Base-by-base conservation (phyloP, 2,888 invertebrate species). In the Cylindroiulus punctatus region DNA sequence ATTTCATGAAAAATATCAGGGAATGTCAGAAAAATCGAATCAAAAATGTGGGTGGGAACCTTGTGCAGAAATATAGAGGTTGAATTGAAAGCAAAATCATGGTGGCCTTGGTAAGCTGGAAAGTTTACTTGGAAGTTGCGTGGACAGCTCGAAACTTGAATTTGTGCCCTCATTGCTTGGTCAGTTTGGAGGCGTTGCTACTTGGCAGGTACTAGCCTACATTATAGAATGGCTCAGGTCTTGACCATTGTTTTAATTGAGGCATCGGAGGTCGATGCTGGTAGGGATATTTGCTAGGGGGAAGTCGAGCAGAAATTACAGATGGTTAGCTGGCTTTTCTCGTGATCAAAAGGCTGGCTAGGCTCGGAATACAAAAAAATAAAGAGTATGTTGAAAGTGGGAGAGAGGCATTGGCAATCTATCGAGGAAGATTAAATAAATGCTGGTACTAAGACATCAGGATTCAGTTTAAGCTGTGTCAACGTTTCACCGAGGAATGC, bases 361-460 rank as follows among this genome's bases (percentile, higher is more conserved):
- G 65, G 10, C 26, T 26, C 14, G 26, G 65, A 65, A 65, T 65
- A 65, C 65, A 65, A 65, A 65, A 52, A 65, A 65, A 65, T 26
- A n/a, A 65, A 65, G 65, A 26, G 26, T 65, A 65, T 65, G 65
- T 65, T 26, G 65, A 65, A 65, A 65, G 65, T 65, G 26, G 57
- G n/a, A 65, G 65, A 65, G 65, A 65, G 26, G 65, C 65, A 65
- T 65, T 65, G 65, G 65, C 65, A 65, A 65, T 65, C 65, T 65
- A 65, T 65, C 65, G 65, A 65, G 26, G 65, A 65, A 65, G 65
- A 65, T 65, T 65, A 65, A 65, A 65, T 65, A 65, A 65, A 65
- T 65, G 65, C 65, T 65, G 65, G 65, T 65, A 65, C 65, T 65
- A 65, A 65, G 65, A 65, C 65, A 65, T 65, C 65, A 65, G 65